These are phyloP conservation scores for Lasioglossum baleicum DNA, from an alignment of 1,140 invertebrate species.

Conservation along the genomic window DNA sequence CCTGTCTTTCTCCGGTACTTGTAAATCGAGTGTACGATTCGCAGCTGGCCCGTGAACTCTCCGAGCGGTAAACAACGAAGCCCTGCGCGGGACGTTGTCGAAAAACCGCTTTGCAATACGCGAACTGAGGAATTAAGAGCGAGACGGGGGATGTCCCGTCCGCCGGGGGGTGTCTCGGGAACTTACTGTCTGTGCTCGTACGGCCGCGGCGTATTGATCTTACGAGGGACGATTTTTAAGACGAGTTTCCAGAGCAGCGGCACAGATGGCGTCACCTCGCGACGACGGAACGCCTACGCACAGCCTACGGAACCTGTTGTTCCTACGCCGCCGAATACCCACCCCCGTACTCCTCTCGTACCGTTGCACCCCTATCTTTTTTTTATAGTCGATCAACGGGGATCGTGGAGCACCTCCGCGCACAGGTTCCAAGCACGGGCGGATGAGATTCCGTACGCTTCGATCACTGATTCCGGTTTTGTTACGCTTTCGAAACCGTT, in stretches of 20 bases:
- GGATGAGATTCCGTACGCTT: not conserved
- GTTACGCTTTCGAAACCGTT: too few species aligned
- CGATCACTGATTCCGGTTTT: not conserved
- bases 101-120: too few species aligned
- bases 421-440: too few species aligned
- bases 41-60: not conserved
- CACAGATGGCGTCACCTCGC: conserved; percentile 67
- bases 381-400: not conserved
- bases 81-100: not conserved
- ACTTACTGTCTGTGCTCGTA: conserved; percentile 51
- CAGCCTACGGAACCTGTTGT: conserved; percentile 20
- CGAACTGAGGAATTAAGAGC: too few species aligned
- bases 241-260: conserved; percentile 61
- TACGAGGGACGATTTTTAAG: conserved; percentile 70
- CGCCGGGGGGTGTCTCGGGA: conserved; percentile 22
- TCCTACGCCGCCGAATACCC: not conserved
- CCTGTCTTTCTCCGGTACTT: not conserved
- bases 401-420: too few species aligned
- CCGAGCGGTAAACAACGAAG: conserved; percentile 29
- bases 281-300: conserved; percentile 4
- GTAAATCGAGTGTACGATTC: not conserved
- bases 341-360: too few species aligned
- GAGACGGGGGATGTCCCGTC: not conserved
- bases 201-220: conserved; percentile 66
- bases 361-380: too few species aligned